These are phyloP conservation scores for Muscicapa striata DNA, from an alignment of 2,797 vertebrate species.

Conservation along the genomic window DNA sequence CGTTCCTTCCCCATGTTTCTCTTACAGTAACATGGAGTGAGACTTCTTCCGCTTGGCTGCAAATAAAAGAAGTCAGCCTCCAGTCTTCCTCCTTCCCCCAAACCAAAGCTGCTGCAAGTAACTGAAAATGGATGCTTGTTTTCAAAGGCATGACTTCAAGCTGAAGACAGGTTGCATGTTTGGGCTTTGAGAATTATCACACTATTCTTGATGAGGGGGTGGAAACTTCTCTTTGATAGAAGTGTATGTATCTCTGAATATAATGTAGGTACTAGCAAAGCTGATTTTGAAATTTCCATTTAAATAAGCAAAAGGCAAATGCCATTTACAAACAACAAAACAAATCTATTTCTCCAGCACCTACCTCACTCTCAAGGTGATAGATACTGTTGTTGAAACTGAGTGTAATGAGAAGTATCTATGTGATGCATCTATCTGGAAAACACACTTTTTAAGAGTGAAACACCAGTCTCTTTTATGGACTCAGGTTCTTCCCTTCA, in stretches of 20 bases:
- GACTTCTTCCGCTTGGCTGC: conserved; percentile 2
- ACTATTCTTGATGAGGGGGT: not conserved
- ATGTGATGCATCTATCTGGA: not conserved
- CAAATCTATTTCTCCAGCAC: not conserved
- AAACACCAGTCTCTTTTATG: not conserved
- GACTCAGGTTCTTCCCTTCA: not conserved
- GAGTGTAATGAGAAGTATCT: not conserved
- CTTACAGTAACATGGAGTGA: not conserved
- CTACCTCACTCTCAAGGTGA: not conserved
- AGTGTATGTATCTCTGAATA: not conserved
- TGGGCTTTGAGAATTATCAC: not conserved
- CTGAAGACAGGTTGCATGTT: not conserved
- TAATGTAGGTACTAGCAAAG: not conserved
- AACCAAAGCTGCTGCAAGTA: not conserved
- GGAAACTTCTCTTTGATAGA: not conserved
- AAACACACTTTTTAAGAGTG: not conserved
- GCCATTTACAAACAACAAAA: not conserved
- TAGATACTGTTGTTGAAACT: not conserved
- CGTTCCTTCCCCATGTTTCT: not conserved
- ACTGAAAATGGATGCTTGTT: not conserved
- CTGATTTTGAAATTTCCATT: conserved; percentile 3
- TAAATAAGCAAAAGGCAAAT: not conserved
- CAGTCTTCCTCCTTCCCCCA: not conserved
- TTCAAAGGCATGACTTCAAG: not conserved
- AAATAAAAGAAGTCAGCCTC: not conserved